Conservation (phyloP, 2,888 invertebrate species). For the Callinectes sapidus region DNA sequence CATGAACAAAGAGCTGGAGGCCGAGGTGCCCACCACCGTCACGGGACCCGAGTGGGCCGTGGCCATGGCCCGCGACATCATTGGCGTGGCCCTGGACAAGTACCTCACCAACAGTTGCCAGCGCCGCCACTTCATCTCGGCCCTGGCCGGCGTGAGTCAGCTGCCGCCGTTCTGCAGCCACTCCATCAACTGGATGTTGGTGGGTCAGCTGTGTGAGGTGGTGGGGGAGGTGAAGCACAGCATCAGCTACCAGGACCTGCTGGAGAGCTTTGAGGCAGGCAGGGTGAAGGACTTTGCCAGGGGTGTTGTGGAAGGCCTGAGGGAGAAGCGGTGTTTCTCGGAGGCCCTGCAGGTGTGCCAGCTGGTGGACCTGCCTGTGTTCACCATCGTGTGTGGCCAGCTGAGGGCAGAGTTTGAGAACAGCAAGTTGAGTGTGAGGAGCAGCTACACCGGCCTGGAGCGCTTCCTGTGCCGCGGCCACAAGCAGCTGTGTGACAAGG, state of each 20-base stretch:
- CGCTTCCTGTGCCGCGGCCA: conserved; percentile 52
- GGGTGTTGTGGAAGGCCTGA: conserved; percentile 42
- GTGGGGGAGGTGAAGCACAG: conserved; percentile 44
- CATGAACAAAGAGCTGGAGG: conserved; percentile 22
- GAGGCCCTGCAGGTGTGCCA: conserved; percentile 59
- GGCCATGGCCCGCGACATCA: conserved; percentile 40
- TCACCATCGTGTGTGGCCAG: conserved; percentile 58
- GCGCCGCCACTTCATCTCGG: conserved; percentile 45
- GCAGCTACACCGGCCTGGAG: conserved; percentile 25
- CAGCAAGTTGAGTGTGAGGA: background rate
- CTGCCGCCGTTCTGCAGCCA: conserved; percentile 57
- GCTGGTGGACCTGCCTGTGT: conserved; percentile 47
- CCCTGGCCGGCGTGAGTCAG: conserved; percentile 48
- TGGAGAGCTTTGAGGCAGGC: conserved; percentile 56
- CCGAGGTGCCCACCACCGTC: background rate
- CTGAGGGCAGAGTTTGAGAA: conserved; percentile 60
- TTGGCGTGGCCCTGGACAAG: conserved; percentile 54
- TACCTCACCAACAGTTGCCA: conserved; percentile 48
- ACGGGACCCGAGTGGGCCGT: conserved; percentile 37
- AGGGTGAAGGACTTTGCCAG: conserved; percentile 36
- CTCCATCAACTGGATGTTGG: conserved; percentile 53
- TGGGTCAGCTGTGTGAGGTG: conserved; percentile 52
- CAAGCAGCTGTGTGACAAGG: conserved; percentile 44
- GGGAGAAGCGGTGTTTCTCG: conserved; percentile 41
- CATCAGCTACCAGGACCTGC: conserved; percentile 37